phyloP scores from a whole-genome alignment of 2,797 vertebrate genomes.

The Numenius phaeopus region DNA sequence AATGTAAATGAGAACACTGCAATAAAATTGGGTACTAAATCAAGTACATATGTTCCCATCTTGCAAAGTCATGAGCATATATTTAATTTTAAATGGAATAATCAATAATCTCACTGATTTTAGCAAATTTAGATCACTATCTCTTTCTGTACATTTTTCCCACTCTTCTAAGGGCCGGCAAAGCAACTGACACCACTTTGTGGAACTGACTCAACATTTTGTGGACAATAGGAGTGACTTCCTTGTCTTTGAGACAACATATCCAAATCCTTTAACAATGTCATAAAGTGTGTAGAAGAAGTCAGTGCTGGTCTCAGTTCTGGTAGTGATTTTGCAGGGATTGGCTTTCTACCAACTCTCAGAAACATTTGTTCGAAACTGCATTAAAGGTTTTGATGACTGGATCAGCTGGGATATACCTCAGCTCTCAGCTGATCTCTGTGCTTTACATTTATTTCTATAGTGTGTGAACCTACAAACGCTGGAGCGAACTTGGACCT shows the following conservation, averaged over 20 bases:
- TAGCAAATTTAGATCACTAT: neutral
- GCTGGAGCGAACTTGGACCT: neutral
- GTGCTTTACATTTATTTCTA: neutral
- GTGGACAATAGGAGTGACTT: rapidly evolving
- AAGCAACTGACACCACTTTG: neutral
- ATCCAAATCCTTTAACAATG: neutral
- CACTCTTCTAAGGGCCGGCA: neutral
- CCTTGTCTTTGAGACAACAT: neutral
- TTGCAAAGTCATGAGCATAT: neutral
- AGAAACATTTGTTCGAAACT: neutral
- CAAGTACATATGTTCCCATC: neutral
- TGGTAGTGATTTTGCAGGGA: neutral
- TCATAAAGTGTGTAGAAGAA: neutral
- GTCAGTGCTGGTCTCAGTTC: neutral
- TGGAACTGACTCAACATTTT: neutral
- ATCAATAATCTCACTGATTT: neutral
- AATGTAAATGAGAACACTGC: neutral
- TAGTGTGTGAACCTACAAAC: rapidly evolving
- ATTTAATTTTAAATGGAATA: neutral
- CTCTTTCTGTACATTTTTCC: neutral
- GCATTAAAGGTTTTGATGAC: neutral
- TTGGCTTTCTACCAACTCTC: neutral
- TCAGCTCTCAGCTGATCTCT: neutral
- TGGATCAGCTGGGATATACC: neutral
- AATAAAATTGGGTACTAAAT: neutral